Percentiles rank a stretch among this genome's conserved stretches.
Evolutionary conservation across 1,140 invertebrate genomes (phyloP).

Genomic region (Platyscapa corneri): DNA sequence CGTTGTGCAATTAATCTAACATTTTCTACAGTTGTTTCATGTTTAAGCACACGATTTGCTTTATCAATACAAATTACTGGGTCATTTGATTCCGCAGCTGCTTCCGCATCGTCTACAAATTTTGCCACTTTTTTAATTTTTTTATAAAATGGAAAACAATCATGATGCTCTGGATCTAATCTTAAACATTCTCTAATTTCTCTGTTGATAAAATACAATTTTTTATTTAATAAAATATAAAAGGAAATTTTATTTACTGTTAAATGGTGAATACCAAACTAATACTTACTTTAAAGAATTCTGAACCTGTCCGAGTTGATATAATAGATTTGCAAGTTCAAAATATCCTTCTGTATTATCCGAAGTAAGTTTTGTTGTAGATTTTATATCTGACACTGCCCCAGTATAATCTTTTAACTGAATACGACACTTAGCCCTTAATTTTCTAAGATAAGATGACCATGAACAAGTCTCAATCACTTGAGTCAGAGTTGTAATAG

Average conservation of each 20-base stretch:
- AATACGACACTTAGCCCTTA: slow-evolving; percentile 90
- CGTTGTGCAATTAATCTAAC: slow-evolving; percentile 85
- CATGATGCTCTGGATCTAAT: slow-evolving; percentile 97
- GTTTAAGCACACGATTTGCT: slow-evolving; percentile 80
- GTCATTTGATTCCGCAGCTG: slow-evolving; percentile 80
- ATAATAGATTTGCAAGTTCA: slow-evolving; percentile 88
- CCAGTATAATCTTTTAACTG: slow-evolving; percentile 86
- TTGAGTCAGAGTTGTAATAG: slow-evolving; percentile 81
- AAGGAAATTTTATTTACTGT: slow-evolving; percentile 1
- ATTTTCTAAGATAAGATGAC: slow-evolving; percentile 87
- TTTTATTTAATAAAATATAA: slow-evolving; percentile 40
- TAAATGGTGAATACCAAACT: slow-evolving; percentile 32
- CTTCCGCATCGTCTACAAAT: slow-evolving; percentile 84
- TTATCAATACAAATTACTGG: slow-evolving; percentile 85
- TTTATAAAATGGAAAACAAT: slow-evolving; percentile 97
- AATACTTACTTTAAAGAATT: slow-evolving; percentile 87
- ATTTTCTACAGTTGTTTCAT: slow-evolving; percentile 82
- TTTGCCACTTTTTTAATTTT: slow-evolving; percentile 97
- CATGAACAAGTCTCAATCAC: slow-evolving; percentile 93
- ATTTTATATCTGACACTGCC: slow-evolving; percentile 92
- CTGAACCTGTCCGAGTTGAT: slow-evolving; percentile 92
- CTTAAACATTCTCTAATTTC: slow-evolving; percentile 98
- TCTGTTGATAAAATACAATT: slow-evolving; percentile 74
- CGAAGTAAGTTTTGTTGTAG: slow-evolving; percentile 90
- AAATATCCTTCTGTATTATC: slow-evolving; percentile 94